Evolutionary conservation across 2,888 invertebrate genomes (phyloP).

Genomic region (Tiliacea citrago): DNA sequence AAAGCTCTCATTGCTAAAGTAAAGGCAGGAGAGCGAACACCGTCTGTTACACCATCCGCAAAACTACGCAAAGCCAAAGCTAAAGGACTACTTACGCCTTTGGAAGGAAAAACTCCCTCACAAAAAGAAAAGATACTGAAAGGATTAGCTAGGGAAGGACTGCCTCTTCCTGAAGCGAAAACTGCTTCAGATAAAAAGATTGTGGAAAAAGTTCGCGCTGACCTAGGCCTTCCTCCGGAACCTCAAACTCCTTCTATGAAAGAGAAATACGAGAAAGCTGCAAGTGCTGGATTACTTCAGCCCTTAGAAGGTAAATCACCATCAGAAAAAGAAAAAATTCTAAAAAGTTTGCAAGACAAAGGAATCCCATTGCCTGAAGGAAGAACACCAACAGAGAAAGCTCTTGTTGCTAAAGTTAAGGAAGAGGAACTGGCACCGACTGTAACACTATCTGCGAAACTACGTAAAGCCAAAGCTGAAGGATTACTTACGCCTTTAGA

Average conservation of each 20-base stretch:
- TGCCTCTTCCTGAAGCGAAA: neutral
- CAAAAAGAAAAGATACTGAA: too few species aligned
- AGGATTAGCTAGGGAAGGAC: too few species aligned
- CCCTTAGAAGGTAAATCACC: slow-evolving; percentile 24
- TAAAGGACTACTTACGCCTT: neutral
- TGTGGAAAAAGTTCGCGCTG: neutral
- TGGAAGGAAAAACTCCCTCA: too few species aligned
- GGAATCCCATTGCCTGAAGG: slow-evolving; percentile 11
- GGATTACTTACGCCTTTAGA: neutral
- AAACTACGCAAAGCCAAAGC: neutral
- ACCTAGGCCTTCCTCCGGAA: slow-evolving; percentile 33
- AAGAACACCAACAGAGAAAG: slow-evolving; percentile 22
- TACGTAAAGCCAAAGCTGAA: neutral
- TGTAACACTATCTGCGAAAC: neutral
- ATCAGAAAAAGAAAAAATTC: slow-evolving; percentile 30
- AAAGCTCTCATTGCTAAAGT: slow-evolving; percentile 43
- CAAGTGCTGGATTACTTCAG: neutral
- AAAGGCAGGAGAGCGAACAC: neutral
- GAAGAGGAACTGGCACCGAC: neutral
- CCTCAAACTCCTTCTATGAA: too few species aligned
- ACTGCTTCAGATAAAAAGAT: neutral
- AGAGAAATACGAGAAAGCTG: slow-evolving; percentile 10
- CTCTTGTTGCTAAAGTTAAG: slow-evolving; percentile 43
- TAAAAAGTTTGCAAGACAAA: slow-evolving; percentile 18
- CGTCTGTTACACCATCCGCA: neutral